A percentile compares a stretch with the other conserved stretches of the same genome.
Conservation (phyloP, 2,888 invertebrate genomes). For the Hylaea fasciaria region DNA sequence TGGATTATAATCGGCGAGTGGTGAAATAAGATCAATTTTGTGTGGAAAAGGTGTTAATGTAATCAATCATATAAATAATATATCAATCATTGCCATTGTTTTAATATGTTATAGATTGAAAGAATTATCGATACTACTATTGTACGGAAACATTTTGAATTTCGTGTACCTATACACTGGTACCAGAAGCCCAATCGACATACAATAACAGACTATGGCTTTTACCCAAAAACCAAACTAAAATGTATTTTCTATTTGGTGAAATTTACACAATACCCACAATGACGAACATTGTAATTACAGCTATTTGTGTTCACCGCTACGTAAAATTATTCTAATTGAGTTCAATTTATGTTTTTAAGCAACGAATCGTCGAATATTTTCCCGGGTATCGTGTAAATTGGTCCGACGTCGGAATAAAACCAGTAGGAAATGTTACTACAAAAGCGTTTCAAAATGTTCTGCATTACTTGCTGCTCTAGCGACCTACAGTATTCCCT, state of each 20-base stretch:
- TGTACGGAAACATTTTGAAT: too few species aligned
- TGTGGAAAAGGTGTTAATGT: too few species aligned
- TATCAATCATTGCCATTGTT: too few species aligned
- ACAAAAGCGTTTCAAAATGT: not conserved
- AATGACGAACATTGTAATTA: constrained; percentile 68
- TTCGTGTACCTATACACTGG: too few species aligned
- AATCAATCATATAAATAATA: too few species aligned
- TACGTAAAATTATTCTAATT: constrained; percentile 80
- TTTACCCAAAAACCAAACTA: not conserved
- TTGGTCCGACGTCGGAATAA: constrained; percentile 43
- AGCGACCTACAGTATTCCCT: too few species aligned
- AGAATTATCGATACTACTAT: too few species aligned
- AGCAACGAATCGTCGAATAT: constrained; percentile 72
- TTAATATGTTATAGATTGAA: too few species aligned
- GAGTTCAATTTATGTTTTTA: constrained; percentile 75
- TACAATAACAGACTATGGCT: too few species aligned
- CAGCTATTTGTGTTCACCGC: constrained; percentile 75
- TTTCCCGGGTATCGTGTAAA: constrained; percentile 71
- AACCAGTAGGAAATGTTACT: constrained; percentile 46
- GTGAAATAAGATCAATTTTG: too few species aligned
- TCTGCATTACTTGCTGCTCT: too few species aligned
- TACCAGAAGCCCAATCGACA: too few species aligned
- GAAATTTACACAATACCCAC: constrained; percentile 58
- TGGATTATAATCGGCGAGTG: constrained; percentile 6
- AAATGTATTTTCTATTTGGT: constrained; percentile 54